Percentiles rank a stretch among this genome's conserved stretches.
phyloP scores from a whole-genome alignment of 2,797 vertebrate genomes.

The Dendrocincla tyrannina region DNA sequence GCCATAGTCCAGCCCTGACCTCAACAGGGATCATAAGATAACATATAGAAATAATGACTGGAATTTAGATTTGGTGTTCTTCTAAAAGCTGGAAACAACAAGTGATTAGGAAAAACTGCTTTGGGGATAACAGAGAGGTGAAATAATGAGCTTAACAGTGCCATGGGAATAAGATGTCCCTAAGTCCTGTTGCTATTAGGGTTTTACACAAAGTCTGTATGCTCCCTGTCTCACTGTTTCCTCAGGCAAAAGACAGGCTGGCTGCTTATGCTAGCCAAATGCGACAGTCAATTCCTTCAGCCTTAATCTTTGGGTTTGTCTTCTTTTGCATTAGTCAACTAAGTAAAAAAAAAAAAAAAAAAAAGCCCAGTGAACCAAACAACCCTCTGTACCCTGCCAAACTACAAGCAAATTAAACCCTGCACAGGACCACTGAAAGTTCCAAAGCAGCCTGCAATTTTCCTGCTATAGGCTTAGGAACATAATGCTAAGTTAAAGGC shows the following conservation, averaged over 20 bases:
- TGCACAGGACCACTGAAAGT: background rate
- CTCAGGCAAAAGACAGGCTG: slow-evolving; percentile 20
- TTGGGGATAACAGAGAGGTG: background rate
- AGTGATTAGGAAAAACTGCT: background rate
- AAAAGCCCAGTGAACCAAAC: background rate
- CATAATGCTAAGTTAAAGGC: background rate
- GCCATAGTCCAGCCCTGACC: background rate
- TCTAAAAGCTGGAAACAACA: background rate
- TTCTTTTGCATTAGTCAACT: background rate
- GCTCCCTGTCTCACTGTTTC: background rate
- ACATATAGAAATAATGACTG: background rate
- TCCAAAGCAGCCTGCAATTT: background rate
- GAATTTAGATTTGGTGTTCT: slow-evolving; percentile 1
- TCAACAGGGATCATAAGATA: background rate
- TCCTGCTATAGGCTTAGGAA: background rate
- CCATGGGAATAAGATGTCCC: slow-evolving; percentile 7
- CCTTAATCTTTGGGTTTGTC: background rate
- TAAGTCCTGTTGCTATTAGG: slow-evolving; percentile 3
- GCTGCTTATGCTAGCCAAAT: background rate
- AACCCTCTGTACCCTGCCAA: background rate
- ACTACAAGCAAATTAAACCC: background rate
- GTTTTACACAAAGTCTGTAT: slow-evolving; percentile 7
- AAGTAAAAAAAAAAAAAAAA: background rate
- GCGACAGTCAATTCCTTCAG: background rate
- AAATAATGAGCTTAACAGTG: slow-evolving; percentile 24